Conservation (phyloP, 2,113 vertebrate genomes). For the Oryctolagus cuniculus region DNA sequence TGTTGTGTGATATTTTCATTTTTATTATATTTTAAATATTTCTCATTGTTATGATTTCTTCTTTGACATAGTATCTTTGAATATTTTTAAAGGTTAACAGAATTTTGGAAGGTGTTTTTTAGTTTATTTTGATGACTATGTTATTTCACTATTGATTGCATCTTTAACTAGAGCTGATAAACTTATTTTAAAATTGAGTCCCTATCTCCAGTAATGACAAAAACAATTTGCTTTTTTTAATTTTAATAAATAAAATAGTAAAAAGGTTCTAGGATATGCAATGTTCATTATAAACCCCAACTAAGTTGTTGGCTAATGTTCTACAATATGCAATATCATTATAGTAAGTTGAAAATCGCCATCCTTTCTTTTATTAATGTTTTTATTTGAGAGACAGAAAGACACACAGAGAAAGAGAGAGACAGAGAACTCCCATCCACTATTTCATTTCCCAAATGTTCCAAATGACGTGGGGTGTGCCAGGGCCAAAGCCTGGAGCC, state of each 20-base stretch:
- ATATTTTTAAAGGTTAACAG: neutral
- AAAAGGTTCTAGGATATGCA: neutral
- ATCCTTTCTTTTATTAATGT: neutral
- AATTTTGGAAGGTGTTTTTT: neutral
- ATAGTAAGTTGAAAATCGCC: no score
- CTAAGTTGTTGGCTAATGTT: neutral
- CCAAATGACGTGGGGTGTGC: no score
- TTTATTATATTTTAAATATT: conserved; percentile 8
- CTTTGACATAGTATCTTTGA: neutral
- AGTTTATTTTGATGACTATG: conserved; percentile 1
- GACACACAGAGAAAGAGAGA: no score
- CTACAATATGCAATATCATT: no score
- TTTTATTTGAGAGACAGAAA: neutral
- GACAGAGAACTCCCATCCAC: no score
- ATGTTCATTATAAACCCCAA: conserved; percentile 17
- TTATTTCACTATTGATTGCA: neutral
- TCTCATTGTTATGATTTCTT: neutral
- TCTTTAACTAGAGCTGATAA: neutral
- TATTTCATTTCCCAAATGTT: no score
- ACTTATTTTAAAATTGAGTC: conserved; percentile 25
- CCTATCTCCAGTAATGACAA: neutral
- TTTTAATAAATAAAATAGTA: neutral
- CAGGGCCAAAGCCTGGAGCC: no score
- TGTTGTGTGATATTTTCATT: conserved; percentile 27
- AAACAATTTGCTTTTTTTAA: neutral